These are phyloP conservation scores for Antheraea yamamai DNA, from an alignment of 2,888 invertebrate species.

Conservation along the genomic window DNA sequence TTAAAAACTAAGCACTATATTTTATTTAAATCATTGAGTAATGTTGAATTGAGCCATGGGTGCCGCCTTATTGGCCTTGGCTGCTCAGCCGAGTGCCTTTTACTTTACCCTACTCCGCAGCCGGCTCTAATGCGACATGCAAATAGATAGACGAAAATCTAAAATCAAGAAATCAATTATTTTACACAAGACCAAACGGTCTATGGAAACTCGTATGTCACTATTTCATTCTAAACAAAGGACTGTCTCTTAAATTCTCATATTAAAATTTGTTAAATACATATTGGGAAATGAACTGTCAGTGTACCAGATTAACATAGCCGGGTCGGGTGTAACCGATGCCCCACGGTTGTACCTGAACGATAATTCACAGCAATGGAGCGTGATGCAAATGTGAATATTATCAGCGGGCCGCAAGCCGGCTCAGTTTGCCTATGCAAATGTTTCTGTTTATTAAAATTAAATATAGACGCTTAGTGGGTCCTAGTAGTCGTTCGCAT, in stretches of 20 bases:
- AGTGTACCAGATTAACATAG: slow-evolving; percentile 29
- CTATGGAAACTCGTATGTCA: no score
- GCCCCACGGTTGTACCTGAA: slow-evolving; percentile 45
- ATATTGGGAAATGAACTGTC: slow-evolving; percentile 30
- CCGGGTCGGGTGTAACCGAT: slow-evolving; percentile 21
- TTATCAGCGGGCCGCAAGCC: slow-evolving; percentile 67
- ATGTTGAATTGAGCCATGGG: no score
- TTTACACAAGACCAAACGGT: no score
- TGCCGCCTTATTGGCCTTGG: no score
- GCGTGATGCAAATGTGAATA: slow-evolving; percentile 36
- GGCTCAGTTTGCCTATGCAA: slow-evolving; percentile 65
- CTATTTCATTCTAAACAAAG: no score
- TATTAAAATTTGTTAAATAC: neutral
- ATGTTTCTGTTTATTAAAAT: slow-evolving; percentile 74
- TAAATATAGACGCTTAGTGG: slow-evolving; percentile 66
- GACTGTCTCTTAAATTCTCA: neutral
- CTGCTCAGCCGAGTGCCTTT: no score
- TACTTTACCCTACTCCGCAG: no score
- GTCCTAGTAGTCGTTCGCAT: neutral
- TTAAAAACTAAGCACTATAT: no score
- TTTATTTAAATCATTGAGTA: no score
- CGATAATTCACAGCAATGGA: slow-evolving; percentile 57
- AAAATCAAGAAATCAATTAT: no score
- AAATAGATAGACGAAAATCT: no score
- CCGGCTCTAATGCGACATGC: no score